Base-by-base conservation (phyloP, 2,113 vertebrate genomes). In the Cepphus grylle region DNA sequence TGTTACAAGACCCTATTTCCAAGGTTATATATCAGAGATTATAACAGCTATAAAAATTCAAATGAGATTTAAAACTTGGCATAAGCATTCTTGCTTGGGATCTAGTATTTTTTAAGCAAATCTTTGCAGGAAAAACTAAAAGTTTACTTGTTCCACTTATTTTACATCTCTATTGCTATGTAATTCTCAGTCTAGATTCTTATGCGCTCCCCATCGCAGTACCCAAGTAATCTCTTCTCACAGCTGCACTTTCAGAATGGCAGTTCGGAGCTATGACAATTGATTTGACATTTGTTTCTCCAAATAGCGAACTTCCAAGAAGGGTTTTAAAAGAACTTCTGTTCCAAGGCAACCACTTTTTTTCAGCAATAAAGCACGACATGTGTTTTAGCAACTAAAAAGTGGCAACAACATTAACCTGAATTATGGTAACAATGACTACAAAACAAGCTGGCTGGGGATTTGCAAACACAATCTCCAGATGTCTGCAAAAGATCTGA, bases 331-430 rank as follows among this genome's bases (percentile, higher is more conserved):
- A 95, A 94, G 73, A 94, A 85, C 86, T 95, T 91, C 93, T 93
- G 91, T 89, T 94, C 73, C 69, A 56, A 88, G 36, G 36, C 88
- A 96, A 88, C 12, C 84, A 85, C 81, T 63, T 85, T 62, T 77
- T 93, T 34, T 56, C 52, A 80, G 70, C 62, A 86, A 88, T 94
- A 95, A 94, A 96, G 55, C 23, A 77, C 32, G 89, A 95, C 86
- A 92, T 92, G 72, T 71, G 94, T 91, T 95, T 96, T 70, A 95
- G 86, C 77, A 89, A 95, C 67, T 88, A 93, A 93, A 93, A 96
- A 94, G 77, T 94, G 91, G 96, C 89, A 95, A 92, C 88, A 86
- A 58, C 93, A 90, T 95, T 97, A 95, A 96, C 84, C 91, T 96
- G 93, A 96, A 82, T 94, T 91, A 93, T 76, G 45, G 89, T 42